Base-by-base conservation (phyloP, 2,113 vertebrate genomes). In the Hemiscyllium ocellatum region DNA sequence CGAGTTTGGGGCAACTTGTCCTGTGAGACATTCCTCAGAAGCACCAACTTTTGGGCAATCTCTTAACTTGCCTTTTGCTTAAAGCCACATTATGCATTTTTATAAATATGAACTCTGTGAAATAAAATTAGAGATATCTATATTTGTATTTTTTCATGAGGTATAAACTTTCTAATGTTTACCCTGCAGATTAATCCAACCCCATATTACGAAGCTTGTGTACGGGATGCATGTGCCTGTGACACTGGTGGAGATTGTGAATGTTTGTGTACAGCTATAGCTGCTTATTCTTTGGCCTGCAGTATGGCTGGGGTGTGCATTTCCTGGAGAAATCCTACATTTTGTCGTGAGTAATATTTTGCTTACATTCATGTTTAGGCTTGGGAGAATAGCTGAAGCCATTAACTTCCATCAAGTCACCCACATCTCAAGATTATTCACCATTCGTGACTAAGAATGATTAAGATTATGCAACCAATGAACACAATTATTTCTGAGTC, bases 261-360 rank as follows among this genome's bases (percentile, higher is more conserved):
- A 6, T 97, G 97, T 42, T 97, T 98, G 56, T 98, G 97, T 33
- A 98, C 97, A 61, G 97, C 97, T 61, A 97, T 98, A 95, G 97
- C 97, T 96, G 97, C 97, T 70, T 98, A 98, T 6, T 97, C 97
- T 61, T 97, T 97, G 96, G 97, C 97, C 10, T 97, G 97, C 2
- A 97, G 96, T 96, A 97, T 97, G 96, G 97, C 93, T 86, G 97
- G 97, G 29, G 96, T 97, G 52, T 98, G 97, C 0, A 0, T 98
- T 78, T 96, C 97, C 96, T 98, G 97, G 97, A 97, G 97, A 96
- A 97, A 96, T 2, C 97, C 97, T 90, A 96, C 96, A 8, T 93
- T 98, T 42, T 98, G 97, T 56, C 97, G 97, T 98, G 96, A 98
- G 97, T 97, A 96, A 95, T 33, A 52, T 95, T 95, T 26, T 72